A percentile compares a stretch with the other conserved stretches of the same genome.
Conservation (phyloP, 2,113 vertebrate genomes). For the Corythornis madagascariensis region DNA sequence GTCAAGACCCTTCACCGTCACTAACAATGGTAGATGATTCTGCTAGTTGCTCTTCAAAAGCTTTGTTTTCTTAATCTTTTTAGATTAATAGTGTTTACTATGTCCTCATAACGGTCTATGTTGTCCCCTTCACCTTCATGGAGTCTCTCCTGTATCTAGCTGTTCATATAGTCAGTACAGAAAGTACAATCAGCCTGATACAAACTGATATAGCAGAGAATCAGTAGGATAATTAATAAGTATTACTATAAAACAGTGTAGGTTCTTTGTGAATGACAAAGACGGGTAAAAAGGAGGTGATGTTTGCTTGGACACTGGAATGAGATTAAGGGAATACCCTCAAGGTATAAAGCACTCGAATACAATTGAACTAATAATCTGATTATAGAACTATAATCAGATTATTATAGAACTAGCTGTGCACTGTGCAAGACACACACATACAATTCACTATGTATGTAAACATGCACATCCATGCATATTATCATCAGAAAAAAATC, state of each 20-base stretch:
- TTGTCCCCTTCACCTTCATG: not conserved
- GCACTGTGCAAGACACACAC: not conserved
- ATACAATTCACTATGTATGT: not conserved
- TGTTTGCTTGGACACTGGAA: not conserved
- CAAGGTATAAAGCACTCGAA: not conserved
- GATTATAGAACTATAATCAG: constrained; percentile 20
- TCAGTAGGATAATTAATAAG: not conserved
- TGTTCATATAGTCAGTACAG: not conserved
- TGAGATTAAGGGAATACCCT: constrained; percentile 11
- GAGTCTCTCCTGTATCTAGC: not conserved
- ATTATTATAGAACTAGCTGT: not conserved
- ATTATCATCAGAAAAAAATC: not conserved
- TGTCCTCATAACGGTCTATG: not conserved
- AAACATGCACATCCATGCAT: not conserved
- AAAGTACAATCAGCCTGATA: not conserved
- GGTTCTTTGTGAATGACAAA: not conserved
- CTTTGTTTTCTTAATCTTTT: not conserved
- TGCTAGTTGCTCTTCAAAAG: not conserved
- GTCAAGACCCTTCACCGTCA: not conserved
- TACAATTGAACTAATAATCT: not conserved
- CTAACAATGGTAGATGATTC: not conserved
- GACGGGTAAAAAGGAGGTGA: not conserved
- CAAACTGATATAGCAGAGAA: not conserved
- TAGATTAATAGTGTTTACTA: not conserved
- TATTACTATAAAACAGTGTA: not conserved